Percentiles rank a stretch among this genome's conserved stretches.
These are phyloP conservation scores for Glandiceps talaboti DNA, from an alignment of 53 echinoderm and acorn worm species.

Conservation along the genomic window DNA sequence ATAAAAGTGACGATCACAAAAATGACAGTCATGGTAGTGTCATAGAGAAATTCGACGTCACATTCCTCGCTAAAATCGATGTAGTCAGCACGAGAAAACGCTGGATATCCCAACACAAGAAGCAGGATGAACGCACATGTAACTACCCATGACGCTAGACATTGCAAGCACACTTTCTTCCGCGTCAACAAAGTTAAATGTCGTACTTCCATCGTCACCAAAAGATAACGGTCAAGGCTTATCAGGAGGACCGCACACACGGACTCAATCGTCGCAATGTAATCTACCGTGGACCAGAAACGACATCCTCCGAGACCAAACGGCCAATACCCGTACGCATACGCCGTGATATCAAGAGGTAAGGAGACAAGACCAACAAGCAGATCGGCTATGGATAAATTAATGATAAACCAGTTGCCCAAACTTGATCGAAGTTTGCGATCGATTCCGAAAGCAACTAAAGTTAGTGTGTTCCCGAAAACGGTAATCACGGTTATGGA, in stretches of 20 bases:
- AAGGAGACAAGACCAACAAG: slow-evolving; percentile 14
- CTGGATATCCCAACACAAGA: slow-evolving; percentile 12
- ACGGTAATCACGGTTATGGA: not conserved
- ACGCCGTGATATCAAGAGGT: slow-evolving; percentile 11
- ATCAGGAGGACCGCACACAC: slow-evolving; percentile 22
- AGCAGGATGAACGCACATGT: slow-evolving; percentile 12
- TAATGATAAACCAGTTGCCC: slow-evolving; percentile 28
- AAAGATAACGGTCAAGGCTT: slow-evolving; percentile 27
- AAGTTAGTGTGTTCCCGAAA: slow-evolving; percentile 13
- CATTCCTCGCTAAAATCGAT: slow-evolving; percentile 15
- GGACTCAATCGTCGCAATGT: slow-evolving; percentile 7
- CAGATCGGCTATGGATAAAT: slow-evolving; percentile 23
- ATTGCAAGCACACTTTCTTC: slow-evolving; percentile 9
- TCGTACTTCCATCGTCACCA: slow-evolving; percentile 12
- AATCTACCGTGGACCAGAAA: slow-evolving; percentile 15
- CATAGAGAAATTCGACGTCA: slow-evolving; percentile 11
- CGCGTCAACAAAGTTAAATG: slow-evolving; percentile 5
- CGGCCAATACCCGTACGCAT: slow-evolving; percentile 29
- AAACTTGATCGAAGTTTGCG: slow-evolving; percentile 12
- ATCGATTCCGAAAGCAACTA: slow-evolving; percentile 12
- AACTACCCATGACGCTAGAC: not conserved
- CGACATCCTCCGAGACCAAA: slow-evolving; percentile 18
- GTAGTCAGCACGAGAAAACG: not conserved
- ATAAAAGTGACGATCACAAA: slow-evolving; percentile 18
- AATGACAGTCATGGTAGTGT: not conserved